Evolutionary conservation across 37 sponge, comb jelly and placozoan species (phyloP), one percentile per base, ranked within the genome.

Genomic region (Theonella swinhoei): DNA sequence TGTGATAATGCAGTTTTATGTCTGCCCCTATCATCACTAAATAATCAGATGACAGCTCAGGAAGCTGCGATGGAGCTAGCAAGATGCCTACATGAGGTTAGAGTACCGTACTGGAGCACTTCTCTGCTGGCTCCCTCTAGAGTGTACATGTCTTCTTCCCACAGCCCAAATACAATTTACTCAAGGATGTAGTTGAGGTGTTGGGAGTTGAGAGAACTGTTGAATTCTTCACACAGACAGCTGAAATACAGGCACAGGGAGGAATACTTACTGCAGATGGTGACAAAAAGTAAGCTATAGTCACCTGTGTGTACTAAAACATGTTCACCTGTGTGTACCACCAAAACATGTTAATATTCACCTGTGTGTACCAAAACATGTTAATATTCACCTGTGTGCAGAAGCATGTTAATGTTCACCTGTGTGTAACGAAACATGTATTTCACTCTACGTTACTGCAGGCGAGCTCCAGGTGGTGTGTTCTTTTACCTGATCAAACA

Each of bases 401-500:
- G n/a, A n/a, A n/a, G n/a, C n/a, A n/a, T 35, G 63, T 72, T 4
- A n/a, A 14, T 39, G 64, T 68, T 39, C 34, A 41, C 29, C 70
- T 22, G 39, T 0, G 7, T 58, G 24, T 33, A 31, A 42, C 28
- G 39, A 47, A 74, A 38, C 30, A 23, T 4, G 2, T 5, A 47
- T 72, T 20, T 39, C 73, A 72, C 34, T 22, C 25, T 11, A 29
- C 31, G n/a, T 39, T 3, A 24, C 11, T 35, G 1, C 38, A 83
- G 89, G 74, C 76, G 60, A 64, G 33, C 72, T 33, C 89, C 89
- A 23, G 89, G 89, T 0, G 89, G 89, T 1, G 89, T 88, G 11
- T 88, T 88, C 64, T 42, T 88, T 36, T 19, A 77, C 7, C 77
- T 88, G 38, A 63, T 88, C 5, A 88, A 88, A 78, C 25, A 58